Base-by-base conservation (phyloP, 2,888 invertebrate genomes). In the Ormyrus rosae region DNA sequence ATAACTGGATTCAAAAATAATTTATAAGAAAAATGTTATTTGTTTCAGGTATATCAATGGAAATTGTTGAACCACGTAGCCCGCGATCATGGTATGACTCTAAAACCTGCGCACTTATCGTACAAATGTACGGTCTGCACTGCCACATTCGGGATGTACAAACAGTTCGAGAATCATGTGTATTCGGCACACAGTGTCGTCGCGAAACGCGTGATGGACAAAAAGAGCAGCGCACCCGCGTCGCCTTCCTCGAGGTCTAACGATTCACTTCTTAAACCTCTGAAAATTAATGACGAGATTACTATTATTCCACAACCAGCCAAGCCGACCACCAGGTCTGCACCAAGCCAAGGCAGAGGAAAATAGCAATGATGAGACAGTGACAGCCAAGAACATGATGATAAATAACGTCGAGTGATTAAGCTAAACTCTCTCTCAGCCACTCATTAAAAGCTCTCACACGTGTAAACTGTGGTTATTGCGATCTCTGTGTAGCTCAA, bases 61-160 rank as follows among this genome's bases (percentile, higher is more conserved):
- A 98, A 98, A 90, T 91, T 98, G 83, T 91, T 98, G 78, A 96
- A 96, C 90, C 98, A 98, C 89, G 97, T 98, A 81, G 96, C 96
- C 65, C 94, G 96, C 85, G 97, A 97, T 91, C 98, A 98, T 91
- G 96, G 95, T 88, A 94, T 97, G 93, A 96, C 96, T 55, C 91
- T 98, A 84, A 97, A 98, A 89, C 97, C 98, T 45, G 98, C 97
- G 56, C 97, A 98, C 91, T 92, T 98, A 78, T 97, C 97, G 51
- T 98, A 98, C 93, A 98, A 98, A 91, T 98, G 98, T 91, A 98
- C 97, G 10, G 97, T 98, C 50, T 98, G 98, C 91, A 97, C 97
- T 58, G 97, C 97, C 46, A 97, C 97, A 4, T 98, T 98, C 89
- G 96, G 96, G 86, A 97, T 97, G 96, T 98, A 98, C 93, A 97